Evolutionary conservation across 2,113 vertebrate genomes (phyloP).

Genomic region (Poeciliopsis retropinna): DNA sequence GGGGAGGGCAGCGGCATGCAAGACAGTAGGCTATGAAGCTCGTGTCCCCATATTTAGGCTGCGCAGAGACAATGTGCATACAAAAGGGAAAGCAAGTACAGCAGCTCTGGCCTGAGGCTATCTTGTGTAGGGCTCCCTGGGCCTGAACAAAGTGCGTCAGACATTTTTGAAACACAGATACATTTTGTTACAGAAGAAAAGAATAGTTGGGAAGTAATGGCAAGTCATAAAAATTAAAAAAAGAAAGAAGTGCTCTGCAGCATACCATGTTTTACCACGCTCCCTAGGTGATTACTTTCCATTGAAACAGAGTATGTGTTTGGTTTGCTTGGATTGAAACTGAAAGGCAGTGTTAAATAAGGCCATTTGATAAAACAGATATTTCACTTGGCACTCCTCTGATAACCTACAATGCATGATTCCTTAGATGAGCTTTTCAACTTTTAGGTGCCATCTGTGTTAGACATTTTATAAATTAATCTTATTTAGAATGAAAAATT

Average conservation of each 20-base stretch:
- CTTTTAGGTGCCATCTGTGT: conserved; percentile 78
- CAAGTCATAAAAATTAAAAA: conserved; percentile 86
- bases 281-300: conserved; percentile 71
- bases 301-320: conserved; percentile 82
- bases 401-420: conserved; percentile 80
- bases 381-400: conserved; percentile 91
- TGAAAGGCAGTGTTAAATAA: conserved; percentile 83
- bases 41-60: conserved; percentile 72
- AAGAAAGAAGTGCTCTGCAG: conserved; percentile 78
- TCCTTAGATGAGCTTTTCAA: conserved; percentile 81
- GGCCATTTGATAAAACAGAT: conserved; percentile 89
- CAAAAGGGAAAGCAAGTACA: conserved; percentile 73
- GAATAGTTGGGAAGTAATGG: conserved; percentile 74
- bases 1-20: conserved; percentile 72
- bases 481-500: conserved; percentile 63
- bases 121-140: conserved; percentile 69
- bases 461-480: conserved; percentile 74
- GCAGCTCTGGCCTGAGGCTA: conserved; percentile 78
- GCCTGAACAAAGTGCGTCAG: conserved; percentile 79
- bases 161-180: conserved; percentile 83
- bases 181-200: conserved; percentile 82
- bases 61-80: conserved; percentile 62
- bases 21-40: conserved; percentile 64
- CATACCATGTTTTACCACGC: conserved; percentile 67
- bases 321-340: conserved; percentile 84